A percentile compares a stretch with the other conserved stretches of the same genome.
These are phyloP conservation scores for Trichoplusia ni DNA, from an alignment of 1,140 invertebrate genomes.

Conservation along the genomic window DNA sequence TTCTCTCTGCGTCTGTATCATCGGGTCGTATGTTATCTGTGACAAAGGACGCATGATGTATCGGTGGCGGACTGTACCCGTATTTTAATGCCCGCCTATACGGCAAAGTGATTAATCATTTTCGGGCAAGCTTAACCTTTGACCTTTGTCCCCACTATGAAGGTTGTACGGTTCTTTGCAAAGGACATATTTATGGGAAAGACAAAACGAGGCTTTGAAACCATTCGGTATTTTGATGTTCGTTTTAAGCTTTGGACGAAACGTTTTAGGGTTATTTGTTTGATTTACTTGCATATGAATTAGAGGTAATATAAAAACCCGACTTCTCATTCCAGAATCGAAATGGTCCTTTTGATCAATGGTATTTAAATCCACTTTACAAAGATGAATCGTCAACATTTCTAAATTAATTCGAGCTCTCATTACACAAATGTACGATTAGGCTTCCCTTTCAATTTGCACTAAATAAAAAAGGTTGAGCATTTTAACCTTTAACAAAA, in stretches of 20 bases:
- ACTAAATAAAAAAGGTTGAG: too few relatives aligned
- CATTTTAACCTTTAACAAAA: conserved; percentile 4
- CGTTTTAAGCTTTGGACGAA: neutral
- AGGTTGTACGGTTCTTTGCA: conserved; percentile 18
- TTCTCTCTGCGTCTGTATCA: neutral
- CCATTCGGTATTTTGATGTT: neutral
- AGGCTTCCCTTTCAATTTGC: too few relatives aligned
- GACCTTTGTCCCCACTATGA: conserved; percentile 5
- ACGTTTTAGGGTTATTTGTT: too few relatives aligned
- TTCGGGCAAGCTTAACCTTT: conserved; percentile 11
- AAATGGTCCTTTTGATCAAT: too few relatives aligned
- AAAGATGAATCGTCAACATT: too few relatives aligned
- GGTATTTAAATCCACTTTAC: too few relatives aligned
- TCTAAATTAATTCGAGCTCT: too few relatives aligned
- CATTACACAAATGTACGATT: too few relatives aligned
- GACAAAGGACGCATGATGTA: conserved; percentile 25
- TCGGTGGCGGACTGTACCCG: conserved; percentile 1
- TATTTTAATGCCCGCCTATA: conserved; percentile 15
- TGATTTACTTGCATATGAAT: too few relatives aligned
- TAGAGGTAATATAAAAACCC: too few relatives aligned
- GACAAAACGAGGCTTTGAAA: conserved; percentile 7
- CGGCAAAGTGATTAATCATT: conserved; percentile 18
- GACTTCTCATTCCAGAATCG: too few relatives aligned
- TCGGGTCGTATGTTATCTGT: conserved; percentile 1
- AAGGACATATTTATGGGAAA: conserved; percentile 26